Evolutionary conservation across 1,140 invertebrate species (phyloP).

Genomic region (Linepithema humile): DNA sequence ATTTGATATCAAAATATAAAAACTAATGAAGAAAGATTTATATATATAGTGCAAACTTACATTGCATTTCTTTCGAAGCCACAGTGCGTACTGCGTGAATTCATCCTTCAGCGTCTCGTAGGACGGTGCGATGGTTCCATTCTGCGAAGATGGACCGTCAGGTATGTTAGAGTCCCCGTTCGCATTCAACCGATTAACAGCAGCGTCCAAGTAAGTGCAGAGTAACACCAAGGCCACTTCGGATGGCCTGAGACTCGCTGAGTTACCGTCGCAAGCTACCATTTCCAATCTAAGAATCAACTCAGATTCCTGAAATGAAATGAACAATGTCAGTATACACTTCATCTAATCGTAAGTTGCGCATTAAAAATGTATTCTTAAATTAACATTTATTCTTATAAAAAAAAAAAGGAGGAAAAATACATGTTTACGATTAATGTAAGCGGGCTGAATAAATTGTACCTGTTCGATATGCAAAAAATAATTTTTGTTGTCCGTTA

Average conservation of each 20-base stretch:
- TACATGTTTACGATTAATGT: not conserved
- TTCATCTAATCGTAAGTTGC: not conserved
- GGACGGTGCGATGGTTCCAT: constrained; percentile 60
- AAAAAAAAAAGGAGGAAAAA: too few species aligned
- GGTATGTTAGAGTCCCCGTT: constrained; percentile 60
- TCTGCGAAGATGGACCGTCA: constrained; percentile 68
- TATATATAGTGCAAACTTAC: constrained; percentile 81
- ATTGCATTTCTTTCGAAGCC: constrained; percentile 86
- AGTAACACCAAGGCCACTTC: constrained; percentile 90
- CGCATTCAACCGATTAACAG: constrained; percentile 75
- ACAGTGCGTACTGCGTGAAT: constrained; percentile 85
- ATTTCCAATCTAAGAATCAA: constrained; percentile 89
- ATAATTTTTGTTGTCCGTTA: too few species aligned
- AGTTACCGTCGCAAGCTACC: constrained; percentile 88
- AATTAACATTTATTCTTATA: too few species aligned
- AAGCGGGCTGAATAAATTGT: too few species aligned
- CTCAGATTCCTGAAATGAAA: constrained; percentile 84
- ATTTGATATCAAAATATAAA: not conserved
- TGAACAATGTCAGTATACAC: not conserved
- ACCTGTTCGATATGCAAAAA: too few species aligned
- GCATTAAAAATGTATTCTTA: too few species aligned
- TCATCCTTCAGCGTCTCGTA: constrained; percentile 80
- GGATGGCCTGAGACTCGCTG: constrained; percentile 87
- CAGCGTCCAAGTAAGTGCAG: constrained; percentile 87
- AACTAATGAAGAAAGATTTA: not conserved